These are phyloP conservation scores for Neodiprion lecontei DNA, from an alignment of 1,140 invertebrate species.

Conservation along the genomic window DNA sequence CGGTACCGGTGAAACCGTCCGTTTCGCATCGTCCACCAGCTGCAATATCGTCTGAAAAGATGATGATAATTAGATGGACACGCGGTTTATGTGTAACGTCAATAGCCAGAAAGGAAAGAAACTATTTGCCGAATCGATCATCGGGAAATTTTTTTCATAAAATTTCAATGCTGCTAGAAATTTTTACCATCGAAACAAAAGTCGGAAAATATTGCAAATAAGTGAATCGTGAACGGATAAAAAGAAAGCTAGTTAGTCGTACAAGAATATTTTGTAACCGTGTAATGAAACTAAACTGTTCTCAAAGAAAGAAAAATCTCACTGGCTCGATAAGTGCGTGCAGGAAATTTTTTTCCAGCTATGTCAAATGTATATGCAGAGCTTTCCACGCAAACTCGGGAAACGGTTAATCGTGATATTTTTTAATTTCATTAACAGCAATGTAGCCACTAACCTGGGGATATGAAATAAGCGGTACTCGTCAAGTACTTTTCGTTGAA, in stretches of 20 bases:
- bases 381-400: too few species aligned
- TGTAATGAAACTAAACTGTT: too few species aligned
- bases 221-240: too few species aligned
- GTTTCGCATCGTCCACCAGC: slow-evolving; percentile 51
- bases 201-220: too few species aligned
- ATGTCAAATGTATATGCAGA: too few species aligned
- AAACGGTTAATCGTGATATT: too few species aligned
- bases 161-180: too few species aligned
- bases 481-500: slow-evolving; percentile 55
- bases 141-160: not conserved
- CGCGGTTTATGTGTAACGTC: not conserved
- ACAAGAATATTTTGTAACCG: too few species aligned
- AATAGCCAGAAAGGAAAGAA: slow-evolving; percentile 8
- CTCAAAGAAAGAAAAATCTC: too few species aligned
- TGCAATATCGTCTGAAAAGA: slow-evolving; percentile 48
- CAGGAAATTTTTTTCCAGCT: not conserved
- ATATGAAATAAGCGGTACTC: slow-evolving; percentile 53
- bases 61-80: not conserved
- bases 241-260: too few species aligned
- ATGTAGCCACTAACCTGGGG: slow-evolving; percentile 45
- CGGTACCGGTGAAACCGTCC: slow-evolving; percentile 49
- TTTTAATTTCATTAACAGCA: not conserved
- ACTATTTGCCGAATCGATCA: slow-evolving; percentile 7
- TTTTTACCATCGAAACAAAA: too few species aligned
- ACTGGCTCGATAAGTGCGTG: too few species aligned